Base-by-base conservation (phyloP, 2,113 vertebrate species). In the Psettodes erumei region DNA sequence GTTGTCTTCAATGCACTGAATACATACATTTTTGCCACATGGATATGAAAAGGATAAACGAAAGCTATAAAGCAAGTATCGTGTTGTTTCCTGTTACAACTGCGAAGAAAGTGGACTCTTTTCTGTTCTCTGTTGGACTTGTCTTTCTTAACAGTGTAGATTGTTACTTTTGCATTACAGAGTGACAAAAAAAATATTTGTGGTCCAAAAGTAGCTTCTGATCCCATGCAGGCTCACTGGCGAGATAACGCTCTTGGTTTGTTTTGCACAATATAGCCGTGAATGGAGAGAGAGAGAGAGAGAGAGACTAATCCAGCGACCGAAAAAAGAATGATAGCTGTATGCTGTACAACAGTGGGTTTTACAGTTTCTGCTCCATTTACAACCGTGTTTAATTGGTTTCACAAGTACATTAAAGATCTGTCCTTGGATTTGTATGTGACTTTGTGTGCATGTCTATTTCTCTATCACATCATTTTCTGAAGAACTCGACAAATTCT, bases 381-480 rank as follows among this genome's bases (percentile, higher is more conserved):
- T 71, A 71, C 85, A 83, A 82, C 67, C 23, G 55, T 86, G 64
- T 87, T 78, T n/a, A 73, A 77, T 48, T 77, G 82, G 77, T 87
- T 91, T 87, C 81, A 80, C 77, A 56, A 80, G 33, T 79, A 71
- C 92, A 90, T 84, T 87, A 89, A 91, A 78, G 33, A 72, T 60
- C 65, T 86, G 79, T 78, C 77, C 75, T 90, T 85, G 45, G 66
- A 88, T 83, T 85, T 75, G 40, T 67, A 50, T 74, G 63, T 35
- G 76, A 69, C 30, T 83, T 66, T 64, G 33, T 58, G 61, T 71
- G 61, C 69, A 48, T 76, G 58, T 77, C 18, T 79, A 3, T 71
- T 71, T 77, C 73, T 74, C 18, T 32, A 1, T 45, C 1, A 8
- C n/a, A 18, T 4, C 2, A 10, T 38, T 27, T 70, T 37, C 12